Evolutionary conservation across 1,140 invertebrate species (phyloP).

Genomic region (Drosophila yakuba): DNA sequence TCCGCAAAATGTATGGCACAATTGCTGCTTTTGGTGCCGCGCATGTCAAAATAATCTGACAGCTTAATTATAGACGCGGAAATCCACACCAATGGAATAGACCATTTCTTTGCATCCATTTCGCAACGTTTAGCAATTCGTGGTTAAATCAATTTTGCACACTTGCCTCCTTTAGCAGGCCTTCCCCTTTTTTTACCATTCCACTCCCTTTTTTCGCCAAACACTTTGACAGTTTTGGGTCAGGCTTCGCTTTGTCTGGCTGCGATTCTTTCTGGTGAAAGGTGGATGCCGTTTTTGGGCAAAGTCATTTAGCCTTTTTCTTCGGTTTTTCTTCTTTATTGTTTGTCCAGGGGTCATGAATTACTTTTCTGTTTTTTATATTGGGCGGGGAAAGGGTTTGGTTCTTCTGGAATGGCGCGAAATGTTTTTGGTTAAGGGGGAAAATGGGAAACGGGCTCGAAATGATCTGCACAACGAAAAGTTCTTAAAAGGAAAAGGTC

Average conservation of each 20-base stretch:
- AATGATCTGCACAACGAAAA: neutral
- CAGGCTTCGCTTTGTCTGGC: slow-evolving; percentile 45
- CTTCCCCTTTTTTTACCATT: neutral
- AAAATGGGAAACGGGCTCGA: slow-evolving; percentile 3
- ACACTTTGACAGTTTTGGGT: slow-evolving; percentile 69
- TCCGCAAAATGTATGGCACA: slow-evolving; percentile 47
- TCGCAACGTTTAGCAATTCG: slow-evolving; percentile 76
- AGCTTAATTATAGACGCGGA: slow-evolving; percentile 82
- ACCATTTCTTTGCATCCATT: slow-evolving; percentile 54
- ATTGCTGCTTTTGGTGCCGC: slow-evolving; percentile 51
- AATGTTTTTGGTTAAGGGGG: slow-evolving; percentile 7
- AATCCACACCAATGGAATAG: slow-evolving; percentile 59
- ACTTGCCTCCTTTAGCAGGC: slow-evolving; percentile 39
- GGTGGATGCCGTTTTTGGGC: slow-evolving; percentile 43
- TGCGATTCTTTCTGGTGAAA: slow-evolving; percentile 42
- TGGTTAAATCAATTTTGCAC: slow-evolving; percentile 80
- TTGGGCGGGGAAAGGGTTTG: slow-evolving; percentile 2
- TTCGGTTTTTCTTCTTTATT: slow-evolving; percentile 44
- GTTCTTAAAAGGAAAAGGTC: neutral
- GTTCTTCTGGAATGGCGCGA: neutral
- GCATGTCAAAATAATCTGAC: slow-evolving; percentile 84
- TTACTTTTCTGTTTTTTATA: slow-evolving; percentile 37
- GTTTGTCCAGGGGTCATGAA: slow-evolving; percentile 45
- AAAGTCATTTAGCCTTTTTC: slow-evolving; percentile 58
- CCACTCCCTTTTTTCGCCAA: slow-evolving; percentile 21